Percentiles rank a stretch among this genome's conserved stretches.
phyloP scores from a whole-genome alignment of 2,888 invertebrate genomes.

The Apotomis betuletana region DNA sequence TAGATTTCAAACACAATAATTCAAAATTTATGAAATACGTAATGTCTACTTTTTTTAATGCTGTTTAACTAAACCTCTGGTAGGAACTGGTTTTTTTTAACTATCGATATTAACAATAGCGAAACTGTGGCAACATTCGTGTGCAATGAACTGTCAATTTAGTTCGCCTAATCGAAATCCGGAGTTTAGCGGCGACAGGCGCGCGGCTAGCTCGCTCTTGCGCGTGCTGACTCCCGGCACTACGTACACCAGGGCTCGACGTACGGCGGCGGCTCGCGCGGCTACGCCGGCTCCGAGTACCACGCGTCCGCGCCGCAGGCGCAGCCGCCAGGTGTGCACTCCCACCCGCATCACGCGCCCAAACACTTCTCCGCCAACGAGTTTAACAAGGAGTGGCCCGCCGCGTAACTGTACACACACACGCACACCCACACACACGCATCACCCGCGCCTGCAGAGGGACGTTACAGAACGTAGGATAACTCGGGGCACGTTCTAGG shows the following conservation, averaged over 20 bases:
- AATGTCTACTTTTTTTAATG: no score
- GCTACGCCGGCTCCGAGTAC: constrained; percentile 73
- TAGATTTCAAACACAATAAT: no score
- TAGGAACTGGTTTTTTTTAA: no score
- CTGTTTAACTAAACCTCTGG: no score
- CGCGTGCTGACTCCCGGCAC: constrained; percentile 18
- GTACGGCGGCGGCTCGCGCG: constrained; percentile 80
- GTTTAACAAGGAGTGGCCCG: constrained; percentile 84
- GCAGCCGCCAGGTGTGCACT: constrained; percentile 80
- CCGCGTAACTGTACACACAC: constrained; percentile 63
- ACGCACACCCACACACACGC: constrained; percentile 37
- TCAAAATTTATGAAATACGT: no score
- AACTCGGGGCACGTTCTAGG: no score
- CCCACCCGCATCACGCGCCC: constrained; percentile 81
- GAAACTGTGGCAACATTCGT: no score
- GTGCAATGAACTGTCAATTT: no score
- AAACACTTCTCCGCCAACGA: constrained; percentile 82
- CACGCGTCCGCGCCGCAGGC: constrained; percentile 71
- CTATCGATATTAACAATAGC: no score
- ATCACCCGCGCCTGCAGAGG: constrained; percentile 6
- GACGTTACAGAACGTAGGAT: constrained; percentile 10
- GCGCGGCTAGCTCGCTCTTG: constrained; percentile 50
- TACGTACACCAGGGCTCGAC: constrained; percentile 72
- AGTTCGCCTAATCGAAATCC: no score
- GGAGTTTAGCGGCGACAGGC: constrained; percentile 33